Percentiles rank a stretch among this genome's conserved stretches.
Conservation (phyloP, 2,797 vertebrate genomes). For the Echiichthys vipera region DNA sequence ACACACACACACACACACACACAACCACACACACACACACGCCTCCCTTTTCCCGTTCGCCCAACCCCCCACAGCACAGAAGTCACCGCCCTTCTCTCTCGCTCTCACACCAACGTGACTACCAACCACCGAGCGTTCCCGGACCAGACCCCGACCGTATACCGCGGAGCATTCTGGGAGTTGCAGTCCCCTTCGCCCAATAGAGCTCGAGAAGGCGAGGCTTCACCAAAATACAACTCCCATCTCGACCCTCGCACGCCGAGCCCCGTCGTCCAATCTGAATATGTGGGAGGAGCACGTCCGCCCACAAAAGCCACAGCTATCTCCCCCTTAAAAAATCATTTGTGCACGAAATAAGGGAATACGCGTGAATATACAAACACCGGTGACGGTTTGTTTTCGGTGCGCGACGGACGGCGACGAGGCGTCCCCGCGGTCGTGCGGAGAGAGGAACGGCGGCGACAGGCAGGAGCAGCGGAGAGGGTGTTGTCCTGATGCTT, state of each 20-base stretch:
- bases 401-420: conserved; percentile 61
- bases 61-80: conserved; percentile 82
- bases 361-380: conserved; percentile 71
- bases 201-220: conserved; percentile 67
- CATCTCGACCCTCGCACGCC: conserved; percentile 81
- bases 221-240: conserved; percentile 86
- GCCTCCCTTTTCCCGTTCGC: conserved; percentile 81
- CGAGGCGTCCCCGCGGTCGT: conserved; percentile 59
- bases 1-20: neutral
- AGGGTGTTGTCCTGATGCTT: conserved; percentile 85
- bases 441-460: conserved; percentile 58
- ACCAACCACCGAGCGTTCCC: conserved; percentile 27
- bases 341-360: conserved; percentile 78
- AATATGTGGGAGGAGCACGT: conserved; percentile 87
- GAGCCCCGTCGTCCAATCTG: conserved; percentile 84
- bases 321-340: conserved; percentile 71
- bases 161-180: conserved; percentile 72
- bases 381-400: conserved; percentile 57
- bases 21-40: conserved; percentile 45
- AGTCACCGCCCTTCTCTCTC: conserved; percentile 81
- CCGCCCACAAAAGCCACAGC: conserved; percentile 87
- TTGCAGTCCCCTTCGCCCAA: conserved; percentile 66
- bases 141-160: too few species aligned
- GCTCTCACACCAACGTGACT: conserved; percentile 84
- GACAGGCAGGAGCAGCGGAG: conserved; percentile 62